A percentile compares a stretch with the other conserved stretches of the same genome.
phyloP scores from a whole-genome alignment of 2,113 vertebrate genomes.

The Sinocyclocheilus grahami region DNA sequence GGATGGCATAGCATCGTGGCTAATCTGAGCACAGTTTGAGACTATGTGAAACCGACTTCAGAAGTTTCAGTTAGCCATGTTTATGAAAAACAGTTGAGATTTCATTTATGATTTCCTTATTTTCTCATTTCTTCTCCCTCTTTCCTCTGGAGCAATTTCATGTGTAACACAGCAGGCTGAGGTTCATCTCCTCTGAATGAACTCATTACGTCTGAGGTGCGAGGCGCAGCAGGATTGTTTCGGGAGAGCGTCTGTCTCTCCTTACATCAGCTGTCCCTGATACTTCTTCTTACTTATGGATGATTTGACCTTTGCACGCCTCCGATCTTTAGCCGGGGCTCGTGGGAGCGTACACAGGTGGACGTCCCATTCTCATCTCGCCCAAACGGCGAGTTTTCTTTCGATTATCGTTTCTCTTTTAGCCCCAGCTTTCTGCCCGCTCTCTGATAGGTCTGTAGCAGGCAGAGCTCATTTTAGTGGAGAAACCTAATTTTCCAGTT shows the following conservation, averaged over 20 bases:
- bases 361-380: constrained; percentile 50
- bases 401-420: constrained; percentile 51
- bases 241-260: constrained; percentile 40
- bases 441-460: constrained; percentile 50
- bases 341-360: constrained; percentile 34
- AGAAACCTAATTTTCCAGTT: constrained; percentile 63
- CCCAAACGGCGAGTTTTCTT: constrained; percentile 38
- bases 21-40: too few species aligned
- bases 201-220: constrained; percentile 37
- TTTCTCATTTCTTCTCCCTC: background rate
- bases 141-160: constrained; percentile 5
- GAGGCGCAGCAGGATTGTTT: constrained; percentile 27
- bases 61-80: too few species aligned
- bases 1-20: background rate
- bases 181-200: constrained; percentile 41
- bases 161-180: constrained; percentile 24
- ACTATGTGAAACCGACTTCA: background rate
- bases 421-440: constrained; percentile 31
- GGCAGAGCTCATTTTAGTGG: constrained; percentile 55
- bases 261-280: constrained; percentile 19
- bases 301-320: constrained; percentile 55
- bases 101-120: too few species aligned
- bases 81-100: too few species aligned
- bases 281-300: constrained; percentile 43
- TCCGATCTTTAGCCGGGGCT: constrained; percentile 35